These are phyloP conservation scores for Abramis brama DNA, from an alignment of 2,113 vertebrate species.

Conservation along the genomic window DNA sequence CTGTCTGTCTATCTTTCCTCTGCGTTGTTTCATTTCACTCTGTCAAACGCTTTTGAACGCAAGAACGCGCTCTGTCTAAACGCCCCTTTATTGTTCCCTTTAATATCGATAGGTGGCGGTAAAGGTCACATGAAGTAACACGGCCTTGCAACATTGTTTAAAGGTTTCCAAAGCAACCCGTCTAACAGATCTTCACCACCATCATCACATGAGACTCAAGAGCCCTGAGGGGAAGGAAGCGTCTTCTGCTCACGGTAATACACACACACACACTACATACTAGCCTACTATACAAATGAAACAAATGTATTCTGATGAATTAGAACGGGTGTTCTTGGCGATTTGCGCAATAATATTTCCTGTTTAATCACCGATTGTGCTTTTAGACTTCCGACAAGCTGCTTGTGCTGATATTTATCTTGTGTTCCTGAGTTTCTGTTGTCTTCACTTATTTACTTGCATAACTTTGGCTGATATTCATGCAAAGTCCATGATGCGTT, in stretches of 20 bases:
- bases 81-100: not conserved
- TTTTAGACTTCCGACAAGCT: not conserved
- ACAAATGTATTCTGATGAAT: not conserved
- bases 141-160: not conserved
- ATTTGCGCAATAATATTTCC: not conserved
- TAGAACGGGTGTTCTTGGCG: not conserved
- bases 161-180: not conserved
- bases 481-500: not conserved
- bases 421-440: not conserved
- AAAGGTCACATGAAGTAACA: not conserved
- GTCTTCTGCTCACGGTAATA: conserved; percentile 19
- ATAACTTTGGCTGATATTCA: not conserved
- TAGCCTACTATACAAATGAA: not conserved
- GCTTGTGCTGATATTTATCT: not conserved
- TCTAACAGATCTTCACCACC: not conserved
- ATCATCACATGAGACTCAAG: conserved; percentile 11
- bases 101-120: not conserved
- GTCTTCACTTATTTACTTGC: not conserved
- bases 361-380: not conserved
- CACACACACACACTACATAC: not conserved
- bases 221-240: not conserved
- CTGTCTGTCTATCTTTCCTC: not conserved
- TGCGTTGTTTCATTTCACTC: not conserved
- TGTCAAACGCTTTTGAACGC: not conserved
- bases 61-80: not conserved